Conservation (phyloP, 2,888 invertebrate genomes). For the Lasioglossum zephyrum region DNA sequence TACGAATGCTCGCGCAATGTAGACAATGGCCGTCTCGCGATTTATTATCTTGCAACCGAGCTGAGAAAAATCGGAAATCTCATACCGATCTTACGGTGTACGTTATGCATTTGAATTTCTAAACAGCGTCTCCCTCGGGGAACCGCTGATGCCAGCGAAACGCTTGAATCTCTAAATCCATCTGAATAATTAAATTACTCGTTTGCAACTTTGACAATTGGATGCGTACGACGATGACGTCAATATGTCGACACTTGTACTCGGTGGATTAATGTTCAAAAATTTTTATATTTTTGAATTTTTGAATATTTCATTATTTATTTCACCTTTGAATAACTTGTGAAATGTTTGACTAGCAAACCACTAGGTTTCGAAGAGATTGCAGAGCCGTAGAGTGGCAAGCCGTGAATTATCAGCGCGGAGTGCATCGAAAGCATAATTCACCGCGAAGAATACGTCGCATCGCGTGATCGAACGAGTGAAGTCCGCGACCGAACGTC, state of each 20-base stretch:
- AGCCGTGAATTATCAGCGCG: neutral
- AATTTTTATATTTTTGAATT: neutral
- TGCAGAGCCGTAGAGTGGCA: neutral
- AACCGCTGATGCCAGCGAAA: neutral
- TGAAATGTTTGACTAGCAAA: neutral
- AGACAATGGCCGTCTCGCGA: conserved; percentile 43
- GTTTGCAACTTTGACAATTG: neutral
- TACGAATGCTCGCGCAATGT: conserved; percentile 20
- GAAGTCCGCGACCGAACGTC: conserved; percentile 31
- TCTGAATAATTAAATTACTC: neutral
- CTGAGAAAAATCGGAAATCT: neutral
- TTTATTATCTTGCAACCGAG: conserved; percentile 26
- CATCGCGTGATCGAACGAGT: conserved; percentile 46
- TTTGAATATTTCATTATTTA: neutral
- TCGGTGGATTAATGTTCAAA: rapidly evolving
- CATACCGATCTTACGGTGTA: neutral
- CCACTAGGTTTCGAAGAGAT: neutral
- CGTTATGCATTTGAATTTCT: neutral
- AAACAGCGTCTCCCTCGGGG: neutral
- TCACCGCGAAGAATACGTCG: conserved; percentile 19
- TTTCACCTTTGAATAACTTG: neutral
- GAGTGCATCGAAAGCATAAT: conserved; percentile 5
- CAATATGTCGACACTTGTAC: neutral
- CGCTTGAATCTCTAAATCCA: neutral
- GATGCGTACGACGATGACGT: neutral